Evolutionary conservation across 2,113 vertebrate species (phyloP), one percentile per base, ranked within the genome.

Genomic region (Anhinga anhinga): DNA sequence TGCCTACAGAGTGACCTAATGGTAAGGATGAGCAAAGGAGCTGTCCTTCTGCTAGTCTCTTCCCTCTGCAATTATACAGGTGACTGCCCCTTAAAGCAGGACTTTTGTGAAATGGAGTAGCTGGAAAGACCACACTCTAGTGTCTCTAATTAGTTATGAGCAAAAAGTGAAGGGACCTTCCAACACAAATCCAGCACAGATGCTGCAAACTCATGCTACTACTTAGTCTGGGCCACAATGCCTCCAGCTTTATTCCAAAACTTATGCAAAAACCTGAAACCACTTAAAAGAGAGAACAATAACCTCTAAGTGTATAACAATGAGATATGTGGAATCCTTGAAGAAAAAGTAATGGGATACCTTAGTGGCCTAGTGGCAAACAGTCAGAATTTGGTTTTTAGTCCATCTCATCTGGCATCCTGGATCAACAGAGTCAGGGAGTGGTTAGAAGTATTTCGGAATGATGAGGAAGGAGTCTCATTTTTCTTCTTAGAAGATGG

Each of bases 231-330:
- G 86, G 93, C 95, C 91, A 94, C 0, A 0, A 59, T 61, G 93
- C 88, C 94, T 95, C 77, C 56, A 95, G 96, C 88, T 84, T 95
- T 97, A 91, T 94, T 96, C 81, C 93, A 91, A 86, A 96, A 88
- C 83, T 93, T 79, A 86, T 20, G 49, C 4, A 9, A 95, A 96
- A 94, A 94, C 82, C 95, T 96, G 95, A 97, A 97, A 95, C 80
- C 77, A 95, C 80, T 97, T 92, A 91, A 92, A 61, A 61, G 25
- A 34, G 3, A 94, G 90, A 95, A 88, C 86, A 97, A 93, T 85
- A 97, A 95, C 88, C 91, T 94, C 61, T 78, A 91, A 90, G 55
- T 67, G 44, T 44, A 58, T 92, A 95, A 94, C 81, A 89, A 76
- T 32, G 61, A 92, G 76, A 27, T 52, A 88, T 66, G 76, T 88